Base-by-base conservation (phyloP, 1,140 invertebrate species). In the Ips typographus region DNA sequence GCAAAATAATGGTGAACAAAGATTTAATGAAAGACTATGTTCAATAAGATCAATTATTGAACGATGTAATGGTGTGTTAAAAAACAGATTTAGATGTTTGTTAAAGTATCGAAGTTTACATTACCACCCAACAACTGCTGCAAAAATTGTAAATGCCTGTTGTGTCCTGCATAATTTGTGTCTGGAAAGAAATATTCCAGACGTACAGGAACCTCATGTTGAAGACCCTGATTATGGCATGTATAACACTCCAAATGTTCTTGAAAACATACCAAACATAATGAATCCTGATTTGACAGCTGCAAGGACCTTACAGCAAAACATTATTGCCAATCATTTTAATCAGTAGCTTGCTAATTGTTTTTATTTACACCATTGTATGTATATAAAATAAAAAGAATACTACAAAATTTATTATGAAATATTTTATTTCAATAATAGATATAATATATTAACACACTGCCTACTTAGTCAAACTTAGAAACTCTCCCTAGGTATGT, bases 101-200 rank as follows among this genome's bases (percentile, higher is more conserved):
- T 56, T 65, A 38, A 69, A 63, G 36, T 39, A 65, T 57, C 6
- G 68, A 7, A 51, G 39, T 59, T 51, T 59, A 40, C 73, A 76
- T 62, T 73, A 75, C 52, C 22, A 65, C 40, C 73, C 71, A 40
- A 49, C 51, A 43, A 69, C 49, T 40, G 67, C 67, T 39, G 70
- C 60, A 8, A 73, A 71, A 70, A 76, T 76, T 42, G 63, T 73
- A 47, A 74, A 75, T 44, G 57, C 71, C 3, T 71, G 67, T 65
- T 58, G 40, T 65, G 61, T 74, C 7, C 55, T 74, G 7, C 67
- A 73, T 42, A 74, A 74, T 60, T 57, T 70, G 44, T 55, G 68
- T 40, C 49, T 64, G 22, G 68, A 38, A 7, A 70, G 49, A 4
- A 43, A 57, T 43, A 57, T 57, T 38, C 40, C 68, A 37, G 60